Evolutionary conservation across 1,140 invertebrate genomes (phyloP).

Genomic region (Apis florea): DNA sequence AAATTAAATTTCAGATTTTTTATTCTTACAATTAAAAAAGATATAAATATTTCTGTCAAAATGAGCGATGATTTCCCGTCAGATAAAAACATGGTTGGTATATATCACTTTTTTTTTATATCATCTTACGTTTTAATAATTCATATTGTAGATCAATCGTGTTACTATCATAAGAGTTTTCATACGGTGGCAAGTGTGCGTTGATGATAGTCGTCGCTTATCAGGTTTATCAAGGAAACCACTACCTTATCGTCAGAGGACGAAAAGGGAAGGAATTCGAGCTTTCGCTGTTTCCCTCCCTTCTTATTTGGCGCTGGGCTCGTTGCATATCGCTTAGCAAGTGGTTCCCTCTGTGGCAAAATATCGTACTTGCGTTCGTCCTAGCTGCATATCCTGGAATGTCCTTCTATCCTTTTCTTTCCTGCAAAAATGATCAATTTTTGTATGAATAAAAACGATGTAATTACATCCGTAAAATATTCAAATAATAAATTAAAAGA

Average conservation of each 20-base stretch:
- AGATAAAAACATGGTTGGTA: too few species aligned
- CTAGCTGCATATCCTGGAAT: conserved; percentile 49
- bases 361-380: conserved; percentile 55
- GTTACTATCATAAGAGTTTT: neutral
- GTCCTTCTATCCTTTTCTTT: conserved; percentile 28
- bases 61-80: too few species aligned
- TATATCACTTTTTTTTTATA: too few species aligned
- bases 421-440: conserved; percentile 1
- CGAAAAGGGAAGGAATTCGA: conserved; percentile 68
- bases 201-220: neutral
- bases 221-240: conserved; percentile 31
- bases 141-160: too few species aligned
- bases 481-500: neutral
- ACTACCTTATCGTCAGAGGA: conserved; percentile 72
- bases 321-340: conserved; percentile 57
- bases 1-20: too few species aligned
- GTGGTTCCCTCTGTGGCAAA: conserved; percentile 71
- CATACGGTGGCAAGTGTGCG: neutral
- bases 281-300: conserved; percentile 67
- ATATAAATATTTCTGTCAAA: too few species aligned
- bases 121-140: too few species aligned
- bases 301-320: conserved; percentile 72
- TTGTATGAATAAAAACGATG: neutral
- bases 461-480: neutral
- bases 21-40: too few species aligned